phyloP scores from a whole-genome alignment of 2,113 vertebrate species.

The Morone saxatilis region DNA sequence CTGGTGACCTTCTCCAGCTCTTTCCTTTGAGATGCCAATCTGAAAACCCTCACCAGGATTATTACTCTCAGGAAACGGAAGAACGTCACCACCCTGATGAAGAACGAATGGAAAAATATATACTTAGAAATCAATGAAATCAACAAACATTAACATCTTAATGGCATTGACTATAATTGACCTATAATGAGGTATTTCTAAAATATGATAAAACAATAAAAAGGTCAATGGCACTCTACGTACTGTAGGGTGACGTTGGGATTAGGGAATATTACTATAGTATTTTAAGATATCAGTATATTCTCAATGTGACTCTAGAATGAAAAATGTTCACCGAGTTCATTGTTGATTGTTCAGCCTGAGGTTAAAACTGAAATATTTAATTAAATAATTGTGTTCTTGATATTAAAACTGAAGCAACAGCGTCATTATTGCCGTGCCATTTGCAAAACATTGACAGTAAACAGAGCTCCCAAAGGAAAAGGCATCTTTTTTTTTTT shows the following conservation, averaged over 20 bases:
- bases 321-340: neutral
- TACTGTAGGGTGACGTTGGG: neutral
- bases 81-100: conserved; percentile 85
- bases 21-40: conserved; percentile 90
- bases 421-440: neutral
- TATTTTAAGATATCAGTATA: neutral
- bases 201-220: neutral
- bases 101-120: neutral
- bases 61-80: conserved; percentile 89
- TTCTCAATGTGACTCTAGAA: neutral
- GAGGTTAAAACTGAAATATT: neutral
- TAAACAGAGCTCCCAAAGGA: neutral
- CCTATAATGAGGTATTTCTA: neutral
- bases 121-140: neutral
- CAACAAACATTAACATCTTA: neutral
- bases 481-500: neutral
- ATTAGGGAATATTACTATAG: neutral
- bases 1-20: conserved; percentile 91
- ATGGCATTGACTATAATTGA: neutral
- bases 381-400: neutral
- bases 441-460: neutral
- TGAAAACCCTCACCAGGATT: conserved; percentile 91
- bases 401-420: neutral
- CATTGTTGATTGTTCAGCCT: neutral
- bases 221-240: neutral